Evolutionary conservation across 2,113 vertebrate genomes (phyloP), one percentile per base, ranked within the genome.

Genomic region (Arothron firmamentum): DNA sequence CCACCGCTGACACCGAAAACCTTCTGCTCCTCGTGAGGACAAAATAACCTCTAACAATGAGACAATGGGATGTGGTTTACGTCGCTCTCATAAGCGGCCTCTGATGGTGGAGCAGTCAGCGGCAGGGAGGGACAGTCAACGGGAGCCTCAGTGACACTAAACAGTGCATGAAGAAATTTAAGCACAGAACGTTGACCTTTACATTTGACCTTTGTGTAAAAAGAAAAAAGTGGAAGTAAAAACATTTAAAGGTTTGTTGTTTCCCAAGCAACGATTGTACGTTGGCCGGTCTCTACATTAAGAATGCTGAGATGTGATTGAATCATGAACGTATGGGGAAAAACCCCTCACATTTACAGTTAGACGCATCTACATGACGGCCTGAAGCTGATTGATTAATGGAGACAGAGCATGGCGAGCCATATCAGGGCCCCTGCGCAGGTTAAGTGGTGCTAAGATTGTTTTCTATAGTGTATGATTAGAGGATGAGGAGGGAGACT

Each of bases 111-210:
- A 92, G 87, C 78, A 14, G 84, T 92, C 69, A 91, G 87, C 93
- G 92, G 92, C 92, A 67, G 93, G 93, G 90, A 90, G 85, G 86
- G 87, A 91, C 89, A 92, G 93, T 93, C 93, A 87, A 77, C 49
- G 83, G 79, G 80, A 52, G 88, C 87, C 87, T 91, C 90, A 77
- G 84, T 78, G 83, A 87, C 88, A 59, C 34, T 11, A 38, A 38
- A 38, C 34, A 38, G 34, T 12, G 34, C 25, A 28, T 28, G 6
- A 28, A 38, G 34, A 11, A 38, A 38, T 12, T 38, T 38, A 38
- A 38, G 34, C 34, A 28, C 25, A 28, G 25, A 38, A 8, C 34
- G 8, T 38, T 38, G 34, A 38, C 34, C 34, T 38, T 28, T 5
- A 28, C 4, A 28, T 6, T 1, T 28, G 25, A 28, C 25, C 25